Conservation (phyloP, 2,797 vertebrate species). For the Buceros bicornis region DNA sequence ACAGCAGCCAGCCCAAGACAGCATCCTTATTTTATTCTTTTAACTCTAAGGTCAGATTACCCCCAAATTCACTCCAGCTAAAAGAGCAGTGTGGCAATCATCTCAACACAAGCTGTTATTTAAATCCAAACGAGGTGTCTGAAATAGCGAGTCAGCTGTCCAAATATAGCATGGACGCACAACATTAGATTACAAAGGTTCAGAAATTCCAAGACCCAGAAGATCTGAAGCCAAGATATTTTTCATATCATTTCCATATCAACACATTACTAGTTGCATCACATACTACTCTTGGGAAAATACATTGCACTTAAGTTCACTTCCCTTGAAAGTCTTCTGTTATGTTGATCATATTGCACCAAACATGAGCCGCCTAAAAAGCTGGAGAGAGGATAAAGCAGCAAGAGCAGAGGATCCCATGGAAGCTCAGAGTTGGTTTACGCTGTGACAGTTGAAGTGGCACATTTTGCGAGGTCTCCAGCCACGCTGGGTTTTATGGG, state of each 20-base stretch:
- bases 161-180: background rate
- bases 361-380: background rate
- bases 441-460: background rate
- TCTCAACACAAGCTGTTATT: background rate
- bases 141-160: conserved; percentile 13
- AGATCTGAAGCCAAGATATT: background rate
- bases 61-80: background rate
- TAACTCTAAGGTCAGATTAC: background rate
- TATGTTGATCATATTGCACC: background rate
- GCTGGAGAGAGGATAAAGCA: background rate
- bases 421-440: background rate
- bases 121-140: background rate
- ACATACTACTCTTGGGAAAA: background rate
- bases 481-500: background rate
- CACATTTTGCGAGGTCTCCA: background rate
- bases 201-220: background rate
- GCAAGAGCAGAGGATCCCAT: background rate
- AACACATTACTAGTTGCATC: background rate
- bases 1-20: background rate
- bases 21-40: background rate
- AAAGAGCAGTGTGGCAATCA: background rate
- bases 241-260: background rate
- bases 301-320: background rate
- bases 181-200: background rate
- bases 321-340: background rate